Evolutionary conservation across 2,888 invertebrate species (phyloP).

Genomic region (Fragum fragum): DNA sequence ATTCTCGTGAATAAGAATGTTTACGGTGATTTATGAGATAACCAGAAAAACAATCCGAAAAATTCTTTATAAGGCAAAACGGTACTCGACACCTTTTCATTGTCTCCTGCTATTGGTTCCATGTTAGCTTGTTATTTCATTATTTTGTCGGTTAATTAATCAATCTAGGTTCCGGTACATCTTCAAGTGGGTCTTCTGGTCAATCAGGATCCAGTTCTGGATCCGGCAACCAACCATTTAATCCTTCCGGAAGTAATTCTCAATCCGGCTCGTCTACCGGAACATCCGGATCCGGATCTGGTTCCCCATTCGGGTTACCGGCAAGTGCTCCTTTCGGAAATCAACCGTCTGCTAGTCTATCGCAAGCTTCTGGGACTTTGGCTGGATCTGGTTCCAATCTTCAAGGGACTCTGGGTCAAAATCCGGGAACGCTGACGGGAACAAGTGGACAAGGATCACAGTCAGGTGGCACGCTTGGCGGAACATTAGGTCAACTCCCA

Average conservation of each 20-base stretch:
- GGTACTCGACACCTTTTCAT: no score
- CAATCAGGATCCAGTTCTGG: conserved; percentile 20
- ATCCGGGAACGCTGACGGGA: conserved; percentile 10
- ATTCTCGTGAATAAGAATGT: no score
- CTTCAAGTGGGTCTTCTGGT: background rate
- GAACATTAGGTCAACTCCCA: conserved; percentile 19
- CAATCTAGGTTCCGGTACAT: background rate
- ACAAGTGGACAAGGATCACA: conserved; percentile 6
- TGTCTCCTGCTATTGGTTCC: no score
- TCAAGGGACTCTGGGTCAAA: conserved; percentile 19
- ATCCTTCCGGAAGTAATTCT: background rate
- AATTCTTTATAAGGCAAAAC: no score
- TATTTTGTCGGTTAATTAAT: background rate
- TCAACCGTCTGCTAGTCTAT: background rate
- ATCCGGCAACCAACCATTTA: conserved; percentile 18
- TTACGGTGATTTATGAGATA: no score
- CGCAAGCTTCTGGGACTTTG: background rate
- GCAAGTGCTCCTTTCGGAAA: conserved; percentile 3
- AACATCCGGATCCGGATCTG: background rate
- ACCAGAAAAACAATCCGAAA: no score
- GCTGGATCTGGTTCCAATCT: conserved; percentile 21
- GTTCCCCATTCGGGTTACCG: background rate
- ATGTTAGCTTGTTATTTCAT: no score
- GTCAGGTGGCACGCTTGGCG: conserved; percentile 19
- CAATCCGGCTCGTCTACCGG: conserved; percentile 10